Conservation (phyloP, 2,888 invertebrate species). For the Candidula unifasciata region DNA sequence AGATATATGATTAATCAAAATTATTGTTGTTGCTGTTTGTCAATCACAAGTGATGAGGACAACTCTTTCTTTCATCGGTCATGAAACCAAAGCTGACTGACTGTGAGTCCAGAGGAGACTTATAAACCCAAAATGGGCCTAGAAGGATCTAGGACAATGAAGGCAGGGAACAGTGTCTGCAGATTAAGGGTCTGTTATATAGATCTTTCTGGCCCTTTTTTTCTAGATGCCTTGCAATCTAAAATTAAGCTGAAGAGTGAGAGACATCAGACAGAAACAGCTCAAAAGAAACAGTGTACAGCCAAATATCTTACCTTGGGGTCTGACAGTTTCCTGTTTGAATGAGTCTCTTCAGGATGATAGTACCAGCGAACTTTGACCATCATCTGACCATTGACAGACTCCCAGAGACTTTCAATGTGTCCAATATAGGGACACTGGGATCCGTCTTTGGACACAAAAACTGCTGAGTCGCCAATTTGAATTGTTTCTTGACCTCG, state of each 20-base stretch:
- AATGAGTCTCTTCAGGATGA: conserved; percentile 94
- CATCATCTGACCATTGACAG: conserved; percentile 90
- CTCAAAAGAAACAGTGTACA: background rate
- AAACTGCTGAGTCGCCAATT: conserved; percentile 96
- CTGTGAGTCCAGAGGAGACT: too few relatives aligned
- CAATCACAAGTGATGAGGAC: too few relatives aligned
- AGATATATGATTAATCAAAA: too few relatives aligned
- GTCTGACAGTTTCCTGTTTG: conserved; percentile 80
- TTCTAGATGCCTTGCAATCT: background rate
- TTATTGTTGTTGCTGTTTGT: too few relatives aligned
- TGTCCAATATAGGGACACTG: conserved; percentile 95
- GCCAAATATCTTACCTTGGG: conserved; percentile 80
- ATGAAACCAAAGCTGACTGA: too few relatives aligned
- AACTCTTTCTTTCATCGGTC: too few relatives aligned
- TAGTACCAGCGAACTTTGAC: conserved; percentile 97
- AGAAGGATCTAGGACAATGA: too few relatives aligned
- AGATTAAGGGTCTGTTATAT: too few relatives aligned
- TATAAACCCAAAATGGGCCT: too few relatives aligned
- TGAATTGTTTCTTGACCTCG: conserved; percentile 89
- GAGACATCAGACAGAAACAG: background rate
- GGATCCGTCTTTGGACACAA: conserved; percentile 92
- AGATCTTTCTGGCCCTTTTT: too few relatives aligned
- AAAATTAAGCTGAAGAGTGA: background rate
- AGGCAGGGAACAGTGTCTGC: too few relatives aligned
- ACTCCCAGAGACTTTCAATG: conserved; percentile 94